Conservation (phyloP, 2,113 vertebrate species). For the Macquaria australasica region DNA sequence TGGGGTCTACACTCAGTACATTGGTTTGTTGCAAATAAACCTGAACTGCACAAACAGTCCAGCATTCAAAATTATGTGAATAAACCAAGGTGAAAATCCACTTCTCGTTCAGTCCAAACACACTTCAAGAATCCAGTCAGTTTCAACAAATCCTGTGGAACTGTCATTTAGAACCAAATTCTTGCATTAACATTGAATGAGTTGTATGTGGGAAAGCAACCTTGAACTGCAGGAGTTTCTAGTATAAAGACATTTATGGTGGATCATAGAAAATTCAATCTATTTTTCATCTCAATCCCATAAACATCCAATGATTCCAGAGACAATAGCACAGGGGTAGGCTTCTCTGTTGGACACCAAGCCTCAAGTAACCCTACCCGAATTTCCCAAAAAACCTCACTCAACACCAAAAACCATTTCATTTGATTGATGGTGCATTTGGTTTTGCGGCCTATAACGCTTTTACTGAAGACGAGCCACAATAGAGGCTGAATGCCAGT, state of each 20-base stretch:
- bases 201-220: background rate
- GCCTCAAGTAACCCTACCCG: background rate
- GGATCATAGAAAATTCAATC: background rate
- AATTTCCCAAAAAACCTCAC: background rate
- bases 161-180: background rate
- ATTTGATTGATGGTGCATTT: constrained; percentile 63
- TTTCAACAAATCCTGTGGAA: background rate
- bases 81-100: background rate
- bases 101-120: background rate
- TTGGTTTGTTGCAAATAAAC: too few species aligned
- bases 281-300: constrained; percentile 4
- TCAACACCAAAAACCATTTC: constrained; percentile 29
- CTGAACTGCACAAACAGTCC: too few species aligned
- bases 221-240: background rate
- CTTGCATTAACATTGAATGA: background rate
- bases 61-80: background rate
- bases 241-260: background rate
- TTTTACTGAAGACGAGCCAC: constrained; percentile 44
- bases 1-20: too few species aligned
- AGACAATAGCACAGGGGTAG: constrained; percentile 17
- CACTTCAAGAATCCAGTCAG: background rate
- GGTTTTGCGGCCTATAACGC: constrained; percentile 27
- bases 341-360: background rate
- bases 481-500: constrained; percentile 68
- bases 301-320: constrained; percentile 5